phyloP scores from a whole-genome alignment of 1,140 invertebrate species.

The Drosophila obscura region DNA sequence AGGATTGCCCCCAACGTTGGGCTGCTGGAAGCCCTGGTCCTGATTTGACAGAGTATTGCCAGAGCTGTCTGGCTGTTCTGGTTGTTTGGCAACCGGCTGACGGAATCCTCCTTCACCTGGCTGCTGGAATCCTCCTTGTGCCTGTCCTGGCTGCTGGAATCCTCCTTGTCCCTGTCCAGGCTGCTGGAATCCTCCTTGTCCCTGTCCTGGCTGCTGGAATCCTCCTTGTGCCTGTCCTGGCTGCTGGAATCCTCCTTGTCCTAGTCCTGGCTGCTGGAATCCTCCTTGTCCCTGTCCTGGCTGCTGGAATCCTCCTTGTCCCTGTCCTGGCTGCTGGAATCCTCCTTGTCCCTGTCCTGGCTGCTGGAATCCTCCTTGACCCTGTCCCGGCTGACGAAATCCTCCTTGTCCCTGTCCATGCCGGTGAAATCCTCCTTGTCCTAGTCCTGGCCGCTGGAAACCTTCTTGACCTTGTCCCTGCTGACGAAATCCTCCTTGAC shows the following conservation, averaged over 20 bases:
- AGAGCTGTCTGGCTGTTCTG: too few relatives aligned
- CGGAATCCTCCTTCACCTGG: too few relatives aligned
- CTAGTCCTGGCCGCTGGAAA: slow-evolving; percentile 7
- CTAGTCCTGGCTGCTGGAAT: not conserved
- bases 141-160: not conserved
- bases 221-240: not conserved
- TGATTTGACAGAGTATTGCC: too few relatives aligned
- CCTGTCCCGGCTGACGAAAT: too few relatives aligned
- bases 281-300: not conserved
- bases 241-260: not conserved
- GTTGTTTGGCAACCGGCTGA: too few relatives aligned
- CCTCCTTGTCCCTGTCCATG: too few relatives aligned
- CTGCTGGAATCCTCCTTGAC: too few relatives aligned
- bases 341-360: not conserved
- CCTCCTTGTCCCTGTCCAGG: not conserved
- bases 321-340: slow-evolving; percentile 8
- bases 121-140: too few relatives aligned
- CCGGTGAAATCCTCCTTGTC: not conserved
- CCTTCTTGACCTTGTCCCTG: not conserved
- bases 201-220: slow-evolving; percentile 14
- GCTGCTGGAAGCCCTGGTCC: too few relatives aligned
- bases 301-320: not conserved
- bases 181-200: slow-evolving; percentile 5
- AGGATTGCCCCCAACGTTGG: not conserved
- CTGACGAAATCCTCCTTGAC: slow-evolving; percentile 1